Percentiles rank a stretch among this genome's conserved stretches.
phyloP scores from a whole-genome alignment of 2,888 invertebrate genomes.

The Nephrotoma flavescens region DNA sequence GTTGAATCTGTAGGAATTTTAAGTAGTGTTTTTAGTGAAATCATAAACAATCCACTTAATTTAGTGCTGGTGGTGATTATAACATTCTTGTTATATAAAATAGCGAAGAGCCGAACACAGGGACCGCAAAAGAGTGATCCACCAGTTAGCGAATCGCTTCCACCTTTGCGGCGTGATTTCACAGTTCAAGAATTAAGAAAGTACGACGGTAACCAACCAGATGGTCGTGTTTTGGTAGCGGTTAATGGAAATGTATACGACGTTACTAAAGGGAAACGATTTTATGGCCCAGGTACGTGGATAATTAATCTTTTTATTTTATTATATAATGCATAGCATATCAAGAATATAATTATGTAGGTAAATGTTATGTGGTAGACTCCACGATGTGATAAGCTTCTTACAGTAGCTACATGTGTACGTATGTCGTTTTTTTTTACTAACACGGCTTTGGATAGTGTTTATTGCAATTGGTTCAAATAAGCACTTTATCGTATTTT shows the following conservation, averaged over 20 bases:
- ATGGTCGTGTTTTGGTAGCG: constrained; percentile 79
- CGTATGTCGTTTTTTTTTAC: neutral
- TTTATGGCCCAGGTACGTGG: constrained; percentile 80
- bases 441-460: neutral
- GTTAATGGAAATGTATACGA: constrained; percentile 94
- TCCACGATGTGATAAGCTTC: neutral
- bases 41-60: constrained; percentile 57
- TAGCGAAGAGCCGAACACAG: constrained; percentile 41
- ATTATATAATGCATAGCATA: constrained; percentile 4
- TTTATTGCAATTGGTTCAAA: neutral
- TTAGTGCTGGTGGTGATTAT: constrained; percentile 52
- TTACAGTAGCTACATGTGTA: neutral
- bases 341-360: neutral
- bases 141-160: constrained; percentile 43
- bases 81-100: constrained; percentile 58
- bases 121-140: constrained; percentile 25
- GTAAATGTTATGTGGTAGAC: constrained; percentile 18
- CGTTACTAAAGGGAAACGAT: constrained; percentile 75
- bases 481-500: neutral
- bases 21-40: constrained; percentile 38
- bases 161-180: constrained; percentile 79
- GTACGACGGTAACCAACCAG: constrained; percentile 73
- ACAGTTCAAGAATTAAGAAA: constrained; percentile 71
- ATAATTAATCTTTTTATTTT: constrained; percentile 8
- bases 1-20: constrained; percentile 22